phyloP scores from a whole-genome alignment of 2,797 vertebrate species.

The Epinephelus malabaricus region DNA sequence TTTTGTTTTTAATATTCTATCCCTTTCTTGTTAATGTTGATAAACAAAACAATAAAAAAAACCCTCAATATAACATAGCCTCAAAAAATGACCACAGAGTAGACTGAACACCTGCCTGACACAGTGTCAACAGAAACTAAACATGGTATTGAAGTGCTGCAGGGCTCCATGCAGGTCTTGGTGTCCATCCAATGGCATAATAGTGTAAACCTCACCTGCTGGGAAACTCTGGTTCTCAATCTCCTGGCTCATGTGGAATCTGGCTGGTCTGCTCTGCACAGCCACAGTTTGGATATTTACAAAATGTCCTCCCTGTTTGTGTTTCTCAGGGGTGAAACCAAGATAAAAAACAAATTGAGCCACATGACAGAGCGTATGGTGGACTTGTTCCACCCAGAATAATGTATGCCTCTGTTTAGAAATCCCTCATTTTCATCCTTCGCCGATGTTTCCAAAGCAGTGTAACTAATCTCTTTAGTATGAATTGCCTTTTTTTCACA shows the following conservation, averaged over 20 bases:
- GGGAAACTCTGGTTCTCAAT: slow-evolving; percentile 7
- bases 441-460: neutral
- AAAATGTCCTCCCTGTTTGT: accelerated
- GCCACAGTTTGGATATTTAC: neutral
- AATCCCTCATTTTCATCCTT: neutral
- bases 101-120: neutral
- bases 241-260: slow-evolving; percentile 44
- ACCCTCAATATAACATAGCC: neutral
- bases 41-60: neutral
- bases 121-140: neutral
- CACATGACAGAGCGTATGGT: neutral
- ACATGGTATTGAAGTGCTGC: neutral
- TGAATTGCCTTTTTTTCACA: neutral
- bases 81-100: neutral
- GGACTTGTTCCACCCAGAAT: neutral
- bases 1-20: neutral
- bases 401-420: neutral
- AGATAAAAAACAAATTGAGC: neutral
- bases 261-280: neutral
- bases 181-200: neutral
- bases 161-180: neutral
- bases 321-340: neutral
- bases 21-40: neutral
- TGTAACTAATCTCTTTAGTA: neutral
- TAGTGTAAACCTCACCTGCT: neutral